These are phyloP conservation scores for Orthosia gracilis DNA, from an alignment of 2,888 invertebrate species.

Conservation along the genomic window DNA sequence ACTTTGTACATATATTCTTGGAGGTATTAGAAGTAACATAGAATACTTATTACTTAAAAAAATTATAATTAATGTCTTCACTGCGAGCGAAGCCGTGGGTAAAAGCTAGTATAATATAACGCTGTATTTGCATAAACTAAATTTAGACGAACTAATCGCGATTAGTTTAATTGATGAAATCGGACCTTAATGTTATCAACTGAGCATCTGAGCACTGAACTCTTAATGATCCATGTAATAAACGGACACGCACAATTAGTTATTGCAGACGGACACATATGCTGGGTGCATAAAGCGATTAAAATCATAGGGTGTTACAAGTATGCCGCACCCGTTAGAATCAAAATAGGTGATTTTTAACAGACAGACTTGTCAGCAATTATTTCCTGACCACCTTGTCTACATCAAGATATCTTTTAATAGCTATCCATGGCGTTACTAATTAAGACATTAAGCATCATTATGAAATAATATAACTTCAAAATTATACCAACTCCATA, in stretches of 20 bases:
- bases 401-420: constrained; percentile 28
- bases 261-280: neutral
- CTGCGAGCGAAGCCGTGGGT: too few species aligned
- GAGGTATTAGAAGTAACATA: too few species aligned
- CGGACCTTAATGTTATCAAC: neutral
- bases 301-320: constrained; percentile 22
- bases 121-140: too few species aligned
- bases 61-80: too few species aligned
- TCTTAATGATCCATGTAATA: constrained; percentile 9
- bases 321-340: constrained; percentile 25
- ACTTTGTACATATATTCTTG: too few species aligned
- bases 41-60: too few species aligned
- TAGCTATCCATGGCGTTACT: constrained; percentile 39
- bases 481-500: constrained; percentile 26
- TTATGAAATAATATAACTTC: constrained; percentile 23
- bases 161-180: too few species aligned
- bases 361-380: constrained; percentile 25
- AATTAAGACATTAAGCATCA: constrained; percentile 51
- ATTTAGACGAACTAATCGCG: too few species aligned
- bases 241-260: constrained; percentile 11
- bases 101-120: too few species aligned
- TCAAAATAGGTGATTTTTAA: constrained; percentile 30
- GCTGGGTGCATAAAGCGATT: too few species aligned
- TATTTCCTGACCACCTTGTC: constrained; percentile 30
- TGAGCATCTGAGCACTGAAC: neutral